A percentile compares a stretch with the other conserved stretches of the same genome.
Evolutionary conservation across 1,140 invertebrate genomes (phyloP).

Genomic region (Schlechtendalia chinensis): DNA sequence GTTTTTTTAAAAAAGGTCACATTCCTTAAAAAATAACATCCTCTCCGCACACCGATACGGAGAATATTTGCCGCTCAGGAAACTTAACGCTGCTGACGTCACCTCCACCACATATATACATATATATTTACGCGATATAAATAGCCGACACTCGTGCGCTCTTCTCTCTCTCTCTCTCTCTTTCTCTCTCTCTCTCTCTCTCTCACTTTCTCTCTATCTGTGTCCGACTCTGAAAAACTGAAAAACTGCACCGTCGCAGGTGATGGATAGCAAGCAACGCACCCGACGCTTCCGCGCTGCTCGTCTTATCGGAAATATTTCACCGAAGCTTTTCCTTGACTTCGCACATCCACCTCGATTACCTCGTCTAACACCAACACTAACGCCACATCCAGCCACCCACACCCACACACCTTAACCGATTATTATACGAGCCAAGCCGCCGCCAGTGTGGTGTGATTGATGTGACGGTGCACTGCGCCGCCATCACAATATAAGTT

Average conservation of each 20-base stretch:
- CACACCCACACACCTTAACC: background rate
- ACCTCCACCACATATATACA: too few relatives aligned
- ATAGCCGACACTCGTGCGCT: background rate
- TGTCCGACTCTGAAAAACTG: too few relatives aligned
- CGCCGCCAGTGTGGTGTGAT: background rate
- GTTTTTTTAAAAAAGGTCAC: constrained; percentile 28
- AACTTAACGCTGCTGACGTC: too few relatives aligned
- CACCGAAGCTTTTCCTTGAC: background rate
- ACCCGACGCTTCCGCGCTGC: background rate
- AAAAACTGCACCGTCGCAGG: constrained; percentile 7
- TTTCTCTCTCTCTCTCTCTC: background rate
- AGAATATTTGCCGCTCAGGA: too few relatives aligned
- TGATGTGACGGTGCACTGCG: constrained; percentile 22
- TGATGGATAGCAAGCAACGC: constrained; percentile 40
- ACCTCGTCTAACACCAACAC: background rate
- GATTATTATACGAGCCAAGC: constrained; percentile 14
- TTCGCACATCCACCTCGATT: background rate
- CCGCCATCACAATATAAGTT: too few relatives aligned
- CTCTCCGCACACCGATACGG: too few relatives aligned
- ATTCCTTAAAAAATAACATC: constrained; percentile 18
- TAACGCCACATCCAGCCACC: background rate
- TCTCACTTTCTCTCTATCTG: background rate
- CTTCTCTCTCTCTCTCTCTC: background rate
- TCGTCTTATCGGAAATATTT: constrained; percentile 44
- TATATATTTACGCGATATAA: too few relatives aligned